Base-by-base conservation (phyloP, 37 sponge, comb jelly and placozoan species). In the Chondrilla cf. caribensis region DNA sequence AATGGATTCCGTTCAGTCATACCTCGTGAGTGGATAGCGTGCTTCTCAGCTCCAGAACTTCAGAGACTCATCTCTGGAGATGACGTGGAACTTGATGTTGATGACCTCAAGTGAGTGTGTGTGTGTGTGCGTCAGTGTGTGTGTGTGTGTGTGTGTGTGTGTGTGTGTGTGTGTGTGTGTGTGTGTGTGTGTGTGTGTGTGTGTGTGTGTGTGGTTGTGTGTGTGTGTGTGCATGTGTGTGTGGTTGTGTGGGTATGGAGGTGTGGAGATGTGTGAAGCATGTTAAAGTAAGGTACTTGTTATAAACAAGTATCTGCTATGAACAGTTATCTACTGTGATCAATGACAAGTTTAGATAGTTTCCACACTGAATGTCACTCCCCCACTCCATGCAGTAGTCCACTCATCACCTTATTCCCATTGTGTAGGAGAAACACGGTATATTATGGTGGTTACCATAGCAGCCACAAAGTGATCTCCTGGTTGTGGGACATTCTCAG, bases 401-500 rank as follows among this genome's bases (percentile, higher is more conserved):
- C 60, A 47, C 5, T 39, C 14, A 59, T 79, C 21, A 37, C 38
- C 7, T 18, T 21, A 39, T 28, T n/a, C n/a, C n/a, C n/a, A n/a
- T n/a, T n/a, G n/a, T n/a, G n/a, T 37, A 95, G 90, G 83, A 87
- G 82, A 31, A 82, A 96, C 60, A 88, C 88, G 0, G 76, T 84
- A 44, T 98, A 98, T 75, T 84, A 80, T 81, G 99, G 97, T 51
- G 99, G 99, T 2, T 98, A 91, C 85, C 97, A 96, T 84, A 83
- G 79, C 47, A 76, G 54, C 1, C 99, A 98, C 76, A 78, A 81
- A 37, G 95, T 98, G n/a, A 91, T 98, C 38, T 39, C 65, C 32
- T 98, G 99, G 99, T 87, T 98, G n/a, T 98, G 99, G 99, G 97
- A 98, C 32, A 86, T 96, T 19, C 47, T 94, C 8, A 84, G 85